Evolutionary conservation across 1,140 invertebrate genomes (phyloP), one percentile per base, ranked within the genome.

Genomic region (Drosophila neocordata): DNA sequence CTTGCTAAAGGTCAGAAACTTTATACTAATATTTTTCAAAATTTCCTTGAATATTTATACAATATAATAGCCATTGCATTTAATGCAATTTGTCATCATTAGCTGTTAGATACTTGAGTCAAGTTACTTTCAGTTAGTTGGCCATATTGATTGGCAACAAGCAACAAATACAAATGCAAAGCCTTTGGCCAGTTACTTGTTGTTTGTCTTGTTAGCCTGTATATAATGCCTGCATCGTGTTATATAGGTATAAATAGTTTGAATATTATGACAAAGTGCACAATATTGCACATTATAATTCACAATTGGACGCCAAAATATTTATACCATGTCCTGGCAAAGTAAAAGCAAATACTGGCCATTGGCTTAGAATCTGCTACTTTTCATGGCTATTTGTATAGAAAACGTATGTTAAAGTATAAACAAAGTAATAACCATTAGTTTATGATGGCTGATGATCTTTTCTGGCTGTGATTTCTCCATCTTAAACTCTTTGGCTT

Each of bases 11-110:
- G 22, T 1, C 22, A 24, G 22, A 24, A 24, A 24, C 22, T 24
- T 24, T 2, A 24, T 24, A 24, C 2, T 31, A 6, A 31, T 6
- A 31, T 6, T 6, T 31, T 48, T 20, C 9, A 9, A 20, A 20
- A 48, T 48, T 20, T 48, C 2, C 41, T 20, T 7, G 9, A 48
- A 48, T 44, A 44, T 9, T 18, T 44, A 44, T 31, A 31, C 7
- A 0, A 3, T 31, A 18, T 18, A 18, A 9, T 8, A 20, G 41
- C 8, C 11, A 20, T 4, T 15, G 15, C 15, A 20, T 48, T n/a
- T 20, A 67, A 37, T 85, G 82, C 81, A 87, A 85, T 87, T 85
- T 85, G 73, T 85, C 66, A 58, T 82, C 81, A 81, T 87, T 87
- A 81, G 67, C 18, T 35, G 56, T 13, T 48, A 37, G 51, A 31